Evolutionary conservation across 2,797 vertebrate species (phyloP), one percentile per base, ranked within the genome.

Genomic region (Paedocypris micromegethes): DNA sequence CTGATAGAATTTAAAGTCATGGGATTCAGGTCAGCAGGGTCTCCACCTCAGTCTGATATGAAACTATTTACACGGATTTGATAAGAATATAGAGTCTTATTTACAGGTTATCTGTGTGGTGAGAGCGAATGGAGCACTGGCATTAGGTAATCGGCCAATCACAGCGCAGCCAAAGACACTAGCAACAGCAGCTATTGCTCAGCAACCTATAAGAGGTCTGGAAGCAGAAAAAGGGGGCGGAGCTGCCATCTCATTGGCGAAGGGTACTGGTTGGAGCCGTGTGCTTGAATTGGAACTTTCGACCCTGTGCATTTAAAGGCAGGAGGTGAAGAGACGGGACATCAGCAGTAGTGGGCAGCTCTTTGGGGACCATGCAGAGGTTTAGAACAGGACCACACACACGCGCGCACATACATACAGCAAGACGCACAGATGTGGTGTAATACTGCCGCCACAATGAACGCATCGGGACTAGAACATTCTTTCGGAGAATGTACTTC

Each of bases 341-440:
- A 72, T 72, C 71, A 76, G 74, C 58, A 76, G 77, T 70, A 72
- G 68, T 76, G 77, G 69, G 76, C 72, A 72, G 75, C 70, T 63
- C 70, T 69, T 65, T 69, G 61, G 74, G 66, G 62, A 62, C 51
- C 61, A 72, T 75, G 61, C 74, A 72, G 48, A 78, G 61, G 60
- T 73, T 65, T 58, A 68, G 60, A 71, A 64, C 46, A 72, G 60
- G 69, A 72, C 54, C 9, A 6, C 57, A 38, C 58, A 52, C 71
- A 73, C 53, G 37, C 23, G 23, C 23, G 39, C 58, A 67, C 23
- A 9, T n/a, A 52, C 70, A 66, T 46, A 4, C 61, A 39, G 4
- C 9, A 42, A 42, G n/a, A 45, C 7, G 38, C 46, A 68, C 45
- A 77, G 69, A 52, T 66, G 61, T 58, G 68, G 62, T 63, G 74